Evolutionary conservation across 64 coral and sea anemone species (phyloP).

Genomic region (Pocillopora damicornis): DNA sequence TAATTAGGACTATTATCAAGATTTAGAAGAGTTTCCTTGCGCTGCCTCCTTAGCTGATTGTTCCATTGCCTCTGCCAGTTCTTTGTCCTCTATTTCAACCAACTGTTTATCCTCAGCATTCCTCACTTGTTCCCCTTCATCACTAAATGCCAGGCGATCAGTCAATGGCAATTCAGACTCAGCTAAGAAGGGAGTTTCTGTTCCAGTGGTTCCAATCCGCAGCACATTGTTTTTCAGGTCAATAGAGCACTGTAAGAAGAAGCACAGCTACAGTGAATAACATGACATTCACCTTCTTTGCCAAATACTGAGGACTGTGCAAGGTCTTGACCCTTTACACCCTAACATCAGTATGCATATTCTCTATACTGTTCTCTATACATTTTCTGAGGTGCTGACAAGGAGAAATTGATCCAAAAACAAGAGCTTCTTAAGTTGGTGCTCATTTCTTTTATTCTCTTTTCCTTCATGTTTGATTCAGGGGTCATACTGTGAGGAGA

Average conservation of each 20-base stretch:
- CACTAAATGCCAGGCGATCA: conserved; percentile 73
- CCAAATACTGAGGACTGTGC: not conserved
- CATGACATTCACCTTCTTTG: not conserved
- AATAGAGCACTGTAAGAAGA: conserved; percentile 77
- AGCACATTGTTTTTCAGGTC: conserved; percentile 89
- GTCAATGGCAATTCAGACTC: conserved; percentile 83
- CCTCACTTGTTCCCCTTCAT: conserved; percentile 52
- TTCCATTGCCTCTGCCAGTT: conserved; percentile 50
- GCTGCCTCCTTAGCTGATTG: conserved; percentile 28
- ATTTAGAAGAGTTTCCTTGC: not conserved
- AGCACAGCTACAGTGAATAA: not conserved
- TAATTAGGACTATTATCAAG: not conserved
- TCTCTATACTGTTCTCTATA: not conserved
- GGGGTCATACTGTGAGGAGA: too few relatives aligned
- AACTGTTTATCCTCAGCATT: conserved; percentile 55
- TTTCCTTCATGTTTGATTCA: too few relatives aligned
- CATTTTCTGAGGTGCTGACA: too few relatives aligned
- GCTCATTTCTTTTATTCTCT: too few relatives aligned
- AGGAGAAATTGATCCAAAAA: too few relatives aligned
- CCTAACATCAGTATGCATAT: not conserved
- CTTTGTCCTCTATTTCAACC: conserved; percentile 68
- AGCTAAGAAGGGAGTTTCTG: conserved; percentile 80
- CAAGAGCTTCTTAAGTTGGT: too few relatives aligned
- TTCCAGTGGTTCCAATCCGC: conserved; percentile 95
- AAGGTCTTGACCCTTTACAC: not conserved